These are phyloP conservation scores for Drosophila ezoana DNA, from an alignment of 2,888 invertebrate species.

Conservation along the genomic window DNA sequence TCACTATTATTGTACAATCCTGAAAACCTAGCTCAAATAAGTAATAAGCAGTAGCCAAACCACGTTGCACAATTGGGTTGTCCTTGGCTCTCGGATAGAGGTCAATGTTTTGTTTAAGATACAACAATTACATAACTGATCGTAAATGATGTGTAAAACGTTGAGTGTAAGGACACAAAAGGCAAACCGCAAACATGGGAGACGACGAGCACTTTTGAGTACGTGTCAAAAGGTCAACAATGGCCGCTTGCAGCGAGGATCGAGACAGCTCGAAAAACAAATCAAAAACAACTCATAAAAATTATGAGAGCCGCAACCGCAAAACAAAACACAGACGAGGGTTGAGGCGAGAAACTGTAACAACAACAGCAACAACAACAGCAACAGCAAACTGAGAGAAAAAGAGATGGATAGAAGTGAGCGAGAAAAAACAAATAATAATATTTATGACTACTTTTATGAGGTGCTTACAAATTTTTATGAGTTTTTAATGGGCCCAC, in stretches of 20 bases:
- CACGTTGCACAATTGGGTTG: conserved; percentile 15
- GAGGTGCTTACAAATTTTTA: conserved; percentile 86
- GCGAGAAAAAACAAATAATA: conserved; percentile 66
- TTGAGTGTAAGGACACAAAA: conserved; percentile 23
- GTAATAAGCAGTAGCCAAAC: conserved; percentile 12
- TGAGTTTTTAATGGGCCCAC: conserved; percentile 84
- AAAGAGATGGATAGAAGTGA: neutral
- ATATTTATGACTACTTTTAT: conserved; percentile 85
- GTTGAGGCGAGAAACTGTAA: conserved; percentile 56
- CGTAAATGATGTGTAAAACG: conserved; percentile 60
- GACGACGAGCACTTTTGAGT: conserved; percentile 43
- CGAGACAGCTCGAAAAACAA: conserved; percentile 61
- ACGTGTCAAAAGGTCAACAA: conserved; percentile 71
- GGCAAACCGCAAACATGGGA: conserved; percentile 44
- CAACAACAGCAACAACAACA: conserved; percentile 34
- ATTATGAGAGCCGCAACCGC: conserved; percentile 70
- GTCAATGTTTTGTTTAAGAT: conserved; percentile 9
- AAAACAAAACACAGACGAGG: conserved; percentile 66
- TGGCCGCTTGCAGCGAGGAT: conserved; percentile 69
- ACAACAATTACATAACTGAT: conserved; percentile 66
- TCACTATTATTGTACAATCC: too few relatives aligned
- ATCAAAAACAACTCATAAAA: conserved; percentile 78
- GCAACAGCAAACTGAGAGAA: neutral
- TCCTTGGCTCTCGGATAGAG: conserved; percentile 35
- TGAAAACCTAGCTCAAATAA: neutral